Conservation (phyloP, 2,797 vertebrate species). For the Denticeps clupeoides region DNA sequence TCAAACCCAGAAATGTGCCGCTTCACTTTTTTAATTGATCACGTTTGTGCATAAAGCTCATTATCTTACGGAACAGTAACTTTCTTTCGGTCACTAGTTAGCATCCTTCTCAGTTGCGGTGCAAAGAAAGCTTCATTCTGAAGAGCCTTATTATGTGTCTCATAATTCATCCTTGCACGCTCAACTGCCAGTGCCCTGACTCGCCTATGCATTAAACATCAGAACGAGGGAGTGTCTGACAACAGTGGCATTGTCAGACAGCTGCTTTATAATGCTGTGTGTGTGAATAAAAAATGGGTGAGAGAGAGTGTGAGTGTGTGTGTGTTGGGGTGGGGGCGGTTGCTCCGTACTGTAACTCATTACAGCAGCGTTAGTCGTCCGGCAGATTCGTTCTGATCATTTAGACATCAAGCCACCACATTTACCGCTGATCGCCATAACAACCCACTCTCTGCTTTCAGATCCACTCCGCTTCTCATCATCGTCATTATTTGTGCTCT, state of each 20-base stretch:
- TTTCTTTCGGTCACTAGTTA: no score
- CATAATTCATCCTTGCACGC: not conserved
- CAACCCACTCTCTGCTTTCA: slow-evolving; percentile 14
- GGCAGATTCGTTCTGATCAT: slow-evolving; percentile 10
- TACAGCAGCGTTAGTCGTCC: not conserved
- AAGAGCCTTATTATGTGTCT: no score
- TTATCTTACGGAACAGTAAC: no score
- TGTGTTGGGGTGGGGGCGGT: no score
- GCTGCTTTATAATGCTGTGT: not conserved
- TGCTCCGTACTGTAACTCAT: not conserved
- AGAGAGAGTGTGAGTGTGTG: not conserved
- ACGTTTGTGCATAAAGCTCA: no score
- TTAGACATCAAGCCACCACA: slow-evolving; percentile 21
- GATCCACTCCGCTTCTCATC: slow-evolving; percentile 15
- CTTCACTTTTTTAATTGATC: no score
- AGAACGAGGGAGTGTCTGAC: not conserved
- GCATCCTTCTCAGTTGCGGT: no score
- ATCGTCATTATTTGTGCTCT: slow-evolving; percentile 12
- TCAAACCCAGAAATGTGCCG: no score
- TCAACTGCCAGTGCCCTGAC: not conserved
- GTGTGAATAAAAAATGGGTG: not conserved
- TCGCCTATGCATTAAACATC: not conserved
- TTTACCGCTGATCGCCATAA: slow-evolving; percentile 25
- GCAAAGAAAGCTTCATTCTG: no score
- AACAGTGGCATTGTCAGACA: not conserved